Evolutionary conservation across 2,113 vertebrate species (phyloP).

Genomic region (Cyprinodon variegatus): DNA sequence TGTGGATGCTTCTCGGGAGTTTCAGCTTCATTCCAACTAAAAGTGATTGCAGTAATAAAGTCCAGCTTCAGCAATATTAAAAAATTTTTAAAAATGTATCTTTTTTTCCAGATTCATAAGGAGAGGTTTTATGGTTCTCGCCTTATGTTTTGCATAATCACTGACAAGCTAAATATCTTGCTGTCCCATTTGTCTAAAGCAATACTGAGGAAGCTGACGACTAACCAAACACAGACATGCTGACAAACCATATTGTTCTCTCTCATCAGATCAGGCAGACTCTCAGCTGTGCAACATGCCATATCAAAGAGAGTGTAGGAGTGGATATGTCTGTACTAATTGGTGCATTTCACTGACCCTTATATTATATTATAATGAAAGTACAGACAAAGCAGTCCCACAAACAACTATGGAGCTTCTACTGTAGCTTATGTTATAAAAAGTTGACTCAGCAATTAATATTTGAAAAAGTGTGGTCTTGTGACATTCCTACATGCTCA

Average conservation of each 20-base stretch:
- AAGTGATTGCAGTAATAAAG: background rate
- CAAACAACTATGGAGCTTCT: constrained; percentile 2
- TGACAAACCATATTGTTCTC: constrained; percentile 61
- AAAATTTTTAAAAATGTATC: background rate
- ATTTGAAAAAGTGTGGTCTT: constrained; percentile 22
- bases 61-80: background rate
- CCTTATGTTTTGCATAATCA: constrained; percentile 7
- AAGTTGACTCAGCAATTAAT: no score
- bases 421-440: background rate
- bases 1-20: no score
- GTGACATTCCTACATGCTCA: constrained; percentile 20
- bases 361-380: constrained; percentile 27
- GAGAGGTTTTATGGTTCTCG: background rate
- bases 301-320: constrained; percentile 57
- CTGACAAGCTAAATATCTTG: background rate
- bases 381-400: background rate
- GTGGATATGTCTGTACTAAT: constrained; percentile 56
- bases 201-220: constrained; percentile 36
- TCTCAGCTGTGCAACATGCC: constrained; percentile 39
- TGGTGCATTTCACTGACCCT: constrained; percentile 51
- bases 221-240: constrained; percentile 42
- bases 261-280: constrained; percentile 46
- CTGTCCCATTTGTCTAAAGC: constrained; percentile 30
- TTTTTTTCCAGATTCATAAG: background rate
- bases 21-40: no score